Conservation (phyloP, 2,797 vertebrate genomes). For the Knipowitschia caucasica region DNA sequence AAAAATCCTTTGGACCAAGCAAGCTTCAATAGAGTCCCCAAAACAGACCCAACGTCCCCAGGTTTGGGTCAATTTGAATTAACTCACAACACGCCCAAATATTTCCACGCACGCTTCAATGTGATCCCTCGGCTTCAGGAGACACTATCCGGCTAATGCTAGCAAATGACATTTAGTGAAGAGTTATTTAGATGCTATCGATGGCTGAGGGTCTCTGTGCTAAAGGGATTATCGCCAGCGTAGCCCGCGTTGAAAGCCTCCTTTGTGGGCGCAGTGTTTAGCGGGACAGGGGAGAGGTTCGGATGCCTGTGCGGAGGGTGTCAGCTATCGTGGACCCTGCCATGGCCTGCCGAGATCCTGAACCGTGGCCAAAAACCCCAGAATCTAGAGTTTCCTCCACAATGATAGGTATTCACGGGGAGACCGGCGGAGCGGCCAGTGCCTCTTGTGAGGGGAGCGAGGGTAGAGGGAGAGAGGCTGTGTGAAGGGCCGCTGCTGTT, state of each 20-base stretch:
- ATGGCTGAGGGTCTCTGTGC: constrained; percentile 61
- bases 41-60: constrained; percentile 6
- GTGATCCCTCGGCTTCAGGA: constrained; percentile 46
- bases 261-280: constrained; percentile 71
- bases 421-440: constrained; percentile 58
- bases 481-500: constrained; percentile 20
- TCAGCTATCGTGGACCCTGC: constrained; percentile 77
- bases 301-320: constrained; percentile 70
- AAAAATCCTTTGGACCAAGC: constrained; percentile 50
- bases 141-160: constrained; percentile 66
- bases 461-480: constrained; percentile 35
- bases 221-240: constrained; percentile 71
- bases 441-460: constrained; percentile 47
- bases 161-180: constrained; percentile 69
- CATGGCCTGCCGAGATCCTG: constrained; percentile 73
- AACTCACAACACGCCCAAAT: constrained; percentile 70
- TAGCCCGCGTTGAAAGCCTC: constrained; percentile 63
- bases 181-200: constrained; percentile 78
- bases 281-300: constrained; percentile 62
- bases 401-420: constrained; percentile 74
- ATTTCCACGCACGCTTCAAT: constrained; percentile 52
- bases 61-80: constrained; percentile 41
- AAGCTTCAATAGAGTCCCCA: constrained; percentile 15
- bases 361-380: constrained; percentile 65
- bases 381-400: constrained; percentile 67